Evolutionary conservation across 2,888 invertebrate species (phyloP).

Genomic region (Caenorhabditis doughertyi): DNA sequence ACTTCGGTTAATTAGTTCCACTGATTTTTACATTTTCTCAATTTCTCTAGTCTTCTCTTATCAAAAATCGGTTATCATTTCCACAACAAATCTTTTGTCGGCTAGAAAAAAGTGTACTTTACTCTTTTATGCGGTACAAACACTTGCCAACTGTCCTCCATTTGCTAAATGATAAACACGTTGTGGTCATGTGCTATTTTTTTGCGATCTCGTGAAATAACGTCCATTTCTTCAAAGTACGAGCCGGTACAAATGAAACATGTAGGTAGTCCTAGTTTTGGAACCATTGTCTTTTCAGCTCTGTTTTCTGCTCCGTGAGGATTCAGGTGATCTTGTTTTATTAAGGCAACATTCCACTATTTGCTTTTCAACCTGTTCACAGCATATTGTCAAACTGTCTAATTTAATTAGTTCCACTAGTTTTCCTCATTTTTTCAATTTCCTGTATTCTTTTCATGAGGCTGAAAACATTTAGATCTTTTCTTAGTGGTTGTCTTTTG

Average conservation of each 20-base stretch:
- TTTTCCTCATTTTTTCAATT: too few relatives aligned
- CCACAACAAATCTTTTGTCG: slow-evolving; percentile 25
- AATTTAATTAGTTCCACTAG: too few relatives aligned
- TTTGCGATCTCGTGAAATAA: slow-evolving; percentile 6
- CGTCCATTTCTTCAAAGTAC: slow-evolving; percentile 38
- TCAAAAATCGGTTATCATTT: slow-evolving; percentile 39
- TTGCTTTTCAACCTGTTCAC: too few relatives aligned
- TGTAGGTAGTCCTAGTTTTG: not conserved
- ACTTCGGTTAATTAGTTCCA: slow-evolving; percentile 8
- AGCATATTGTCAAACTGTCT: too few relatives aligned
- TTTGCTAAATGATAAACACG: slow-evolving; percentile 50
- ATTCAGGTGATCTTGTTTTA: slow-evolving; percentile 52
- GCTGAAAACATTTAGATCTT: too few relatives aligned
- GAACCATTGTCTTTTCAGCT: too few relatives aligned
- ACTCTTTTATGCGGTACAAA: slow-evolving; percentile 48
- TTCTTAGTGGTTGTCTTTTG: too few relatives aligned
- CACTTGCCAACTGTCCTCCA: slow-evolving; percentile 20
- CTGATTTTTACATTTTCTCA: slow-evolving; percentile 1
- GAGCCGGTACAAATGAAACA: slow-evolving; percentile 14
- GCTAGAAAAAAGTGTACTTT: slow-evolving; percentile 43
- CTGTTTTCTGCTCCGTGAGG: too few relatives aligned
- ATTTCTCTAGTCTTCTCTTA: slow-evolving; percentile 33
- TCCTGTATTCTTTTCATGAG: too few relatives aligned
- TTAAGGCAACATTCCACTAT: too few relatives aligned
- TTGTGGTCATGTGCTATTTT: slow-evolving; percentile 56